phyloP scores from a whole-genome alignment of 2,888 invertebrate genomes.

The Cryptocephalus moraei region DNA sequence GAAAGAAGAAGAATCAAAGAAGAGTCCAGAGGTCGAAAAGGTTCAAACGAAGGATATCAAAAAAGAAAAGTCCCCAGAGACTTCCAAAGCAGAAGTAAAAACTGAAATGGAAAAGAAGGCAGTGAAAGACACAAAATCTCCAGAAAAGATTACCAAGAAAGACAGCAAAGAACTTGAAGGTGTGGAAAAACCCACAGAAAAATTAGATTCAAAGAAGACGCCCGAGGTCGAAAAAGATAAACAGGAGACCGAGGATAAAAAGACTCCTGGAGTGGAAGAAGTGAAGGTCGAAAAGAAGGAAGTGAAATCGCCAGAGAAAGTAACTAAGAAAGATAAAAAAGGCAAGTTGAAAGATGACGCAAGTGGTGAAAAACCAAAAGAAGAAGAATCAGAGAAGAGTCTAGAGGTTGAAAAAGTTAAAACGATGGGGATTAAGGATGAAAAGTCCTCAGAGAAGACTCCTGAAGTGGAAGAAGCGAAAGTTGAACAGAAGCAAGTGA shows the following conservation, averaged over 20 bases:
- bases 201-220: not conserved
- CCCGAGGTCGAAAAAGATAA: not conserved
- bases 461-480: not conserved
- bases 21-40: slow-evolving; percentile 1
- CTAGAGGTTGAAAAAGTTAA: not conserved
- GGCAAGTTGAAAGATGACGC: no score
- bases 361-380: no score
- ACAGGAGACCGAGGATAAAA: not conserved
- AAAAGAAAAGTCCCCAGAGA: slow-evolving; percentile 8
- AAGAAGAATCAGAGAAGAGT: not conserved
- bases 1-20: slow-evolving; percentile 4
- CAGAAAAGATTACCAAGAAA: no score
- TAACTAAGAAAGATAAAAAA: no score
- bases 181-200: not conserved
- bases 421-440: not conserved
- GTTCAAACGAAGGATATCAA: not conserved
- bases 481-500: not conserved
- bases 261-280: slow-evolving; percentile 2
- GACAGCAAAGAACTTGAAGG: not conserved
- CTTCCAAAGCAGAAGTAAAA: slow-evolving; percentile 9
- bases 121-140: no score
- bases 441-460: slow-evolving; percentile 4
- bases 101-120: no score
- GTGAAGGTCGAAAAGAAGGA: no score
- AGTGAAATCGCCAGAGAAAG: no score